Conservation (phyloP, 2,797 vertebrate genomes). For the Garrulus glandarius region DNA sequence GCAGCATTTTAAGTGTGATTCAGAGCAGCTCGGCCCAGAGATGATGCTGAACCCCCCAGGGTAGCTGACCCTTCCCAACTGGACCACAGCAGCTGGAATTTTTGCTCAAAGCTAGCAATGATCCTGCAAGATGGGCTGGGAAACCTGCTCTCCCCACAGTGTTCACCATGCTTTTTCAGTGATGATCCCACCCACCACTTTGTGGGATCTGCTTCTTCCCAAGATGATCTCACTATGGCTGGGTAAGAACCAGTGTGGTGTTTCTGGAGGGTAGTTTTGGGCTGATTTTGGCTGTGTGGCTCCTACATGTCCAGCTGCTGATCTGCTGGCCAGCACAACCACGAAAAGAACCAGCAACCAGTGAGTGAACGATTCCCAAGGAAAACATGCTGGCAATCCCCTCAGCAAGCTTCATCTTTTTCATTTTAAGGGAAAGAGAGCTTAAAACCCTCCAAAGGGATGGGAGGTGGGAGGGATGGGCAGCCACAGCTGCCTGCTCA, state of each 20-base stretch:
- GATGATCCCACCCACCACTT: background rate
- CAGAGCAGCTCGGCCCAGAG: background rate
- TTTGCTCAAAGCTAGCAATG: background rate
- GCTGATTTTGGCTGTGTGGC: background rate
- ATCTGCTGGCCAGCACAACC: background rate
- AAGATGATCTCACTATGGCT: accelerated
- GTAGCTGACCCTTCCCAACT: background rate
- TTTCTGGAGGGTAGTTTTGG: background rate
- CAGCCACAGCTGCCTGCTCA: background rate
- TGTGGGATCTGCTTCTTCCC: background rate
- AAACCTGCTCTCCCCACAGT: background rate
- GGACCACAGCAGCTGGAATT: background rate
- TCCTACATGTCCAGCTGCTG: background rate
- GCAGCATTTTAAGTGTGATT: background rate
- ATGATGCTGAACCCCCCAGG: accelerated
- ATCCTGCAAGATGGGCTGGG: background rate
- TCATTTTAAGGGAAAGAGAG: background rate
- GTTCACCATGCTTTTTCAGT: background rate
- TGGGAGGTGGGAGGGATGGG: background rate
- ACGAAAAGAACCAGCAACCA: background rate
- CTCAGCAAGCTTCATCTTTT: background rate
- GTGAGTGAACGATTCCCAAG: background rate
- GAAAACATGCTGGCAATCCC: background rate
- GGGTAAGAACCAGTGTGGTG: background rate
- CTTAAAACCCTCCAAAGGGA: background rate